phyloP scores from a whole-genome alignment of 2,797 vertebrate species.

The Clarias platycephalus region DNA sequence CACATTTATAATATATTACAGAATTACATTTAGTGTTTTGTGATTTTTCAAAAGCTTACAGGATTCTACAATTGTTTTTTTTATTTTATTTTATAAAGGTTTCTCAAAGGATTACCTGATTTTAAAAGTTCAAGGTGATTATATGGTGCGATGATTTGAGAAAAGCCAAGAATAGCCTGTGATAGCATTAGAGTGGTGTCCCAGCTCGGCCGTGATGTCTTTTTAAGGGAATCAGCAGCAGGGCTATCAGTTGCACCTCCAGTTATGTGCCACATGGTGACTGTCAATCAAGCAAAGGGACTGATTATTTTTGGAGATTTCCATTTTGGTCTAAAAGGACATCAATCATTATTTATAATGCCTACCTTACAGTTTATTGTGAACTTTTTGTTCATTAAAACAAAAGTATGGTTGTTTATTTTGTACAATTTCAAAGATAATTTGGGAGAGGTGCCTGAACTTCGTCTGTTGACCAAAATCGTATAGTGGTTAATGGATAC shows the following conservation, averaged over 20 bases:
- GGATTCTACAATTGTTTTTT: background rate
- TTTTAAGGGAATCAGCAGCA: constrained; percentile 97
- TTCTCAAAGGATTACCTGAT: constrained; percentile 29
- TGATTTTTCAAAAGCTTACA: constrained; percentile 20
- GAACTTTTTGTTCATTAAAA: background rate
- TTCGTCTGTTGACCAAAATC: constrained; percentile 35
- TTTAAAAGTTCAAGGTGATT: constrained; percentile 73
- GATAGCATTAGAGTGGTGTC: constrained; percentile 82
- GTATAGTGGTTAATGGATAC: background rate
- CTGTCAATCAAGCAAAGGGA: constrained; percentile 79
- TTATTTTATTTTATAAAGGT: constrained; percentile 30
- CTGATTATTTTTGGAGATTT: constrained; percentile 86
- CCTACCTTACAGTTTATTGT: constrained; percentile 21
- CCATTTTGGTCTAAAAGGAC: constrained; percentile 66
- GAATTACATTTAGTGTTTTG: constrained; percentile 7
- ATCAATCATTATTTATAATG: constrained; percentile 43
- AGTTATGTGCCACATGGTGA: constrained; percentile 89
- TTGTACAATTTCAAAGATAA: background rate
- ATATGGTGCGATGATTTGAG: constrained; percentile 71
- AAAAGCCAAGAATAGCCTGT: constrained; percentile 89
- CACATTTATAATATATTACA: constrained; percentile 13
- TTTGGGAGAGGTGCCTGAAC: background rate
- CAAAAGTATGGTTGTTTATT: background rate
- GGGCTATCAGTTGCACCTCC: constrained; percentile 82
- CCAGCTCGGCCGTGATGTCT: constrained; percentile 84